phyloP scores from a whole-genome alignment of 2,113 vertebrate species.

The Lepus timidus region DNA sequence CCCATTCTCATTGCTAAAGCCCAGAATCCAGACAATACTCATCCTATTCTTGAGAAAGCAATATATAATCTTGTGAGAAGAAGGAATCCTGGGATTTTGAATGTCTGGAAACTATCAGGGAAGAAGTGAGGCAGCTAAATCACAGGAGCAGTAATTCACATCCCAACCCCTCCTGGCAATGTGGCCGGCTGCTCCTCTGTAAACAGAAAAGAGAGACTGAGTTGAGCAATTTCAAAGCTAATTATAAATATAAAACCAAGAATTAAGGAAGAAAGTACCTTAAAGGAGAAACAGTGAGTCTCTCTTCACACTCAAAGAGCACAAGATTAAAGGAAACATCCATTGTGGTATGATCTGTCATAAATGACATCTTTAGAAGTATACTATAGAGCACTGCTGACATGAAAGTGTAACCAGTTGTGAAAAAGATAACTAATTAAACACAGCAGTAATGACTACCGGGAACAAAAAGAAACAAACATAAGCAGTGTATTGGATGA shows the following conservation, averaged over 20 bases:
- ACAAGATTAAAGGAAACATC: background rate
- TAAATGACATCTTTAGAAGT: background rate
- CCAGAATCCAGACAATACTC: background rate
- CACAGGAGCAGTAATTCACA: background rate
- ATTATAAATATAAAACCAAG: background rate
- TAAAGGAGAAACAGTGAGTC: background rate
- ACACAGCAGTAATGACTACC: background rate
- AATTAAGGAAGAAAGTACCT: background rate
- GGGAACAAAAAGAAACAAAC: background rate
- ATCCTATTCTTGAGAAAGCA: background rate
- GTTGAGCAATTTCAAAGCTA: background rate
- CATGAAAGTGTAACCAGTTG: background rate
- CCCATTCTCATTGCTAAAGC: background rate
- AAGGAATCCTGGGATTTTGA: background rate
- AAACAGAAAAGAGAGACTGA: background rate
- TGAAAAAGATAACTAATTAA: conserved; percentile 26
- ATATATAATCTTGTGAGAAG: background rate
- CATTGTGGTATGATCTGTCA: background rate
- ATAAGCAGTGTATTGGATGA: background rate
- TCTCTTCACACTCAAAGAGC: background rate
- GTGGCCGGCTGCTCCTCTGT: background rate
- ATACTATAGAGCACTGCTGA: background rate
- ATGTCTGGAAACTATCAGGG: background rate
- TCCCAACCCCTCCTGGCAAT: background rate
- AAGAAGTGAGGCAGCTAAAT: background rate